A percentile compares a stretch with the other conserved stretches of the same genome.
Conservation (phyloP, 2,113 vertebrate genomes). For the Silurus asotus region DNA sequence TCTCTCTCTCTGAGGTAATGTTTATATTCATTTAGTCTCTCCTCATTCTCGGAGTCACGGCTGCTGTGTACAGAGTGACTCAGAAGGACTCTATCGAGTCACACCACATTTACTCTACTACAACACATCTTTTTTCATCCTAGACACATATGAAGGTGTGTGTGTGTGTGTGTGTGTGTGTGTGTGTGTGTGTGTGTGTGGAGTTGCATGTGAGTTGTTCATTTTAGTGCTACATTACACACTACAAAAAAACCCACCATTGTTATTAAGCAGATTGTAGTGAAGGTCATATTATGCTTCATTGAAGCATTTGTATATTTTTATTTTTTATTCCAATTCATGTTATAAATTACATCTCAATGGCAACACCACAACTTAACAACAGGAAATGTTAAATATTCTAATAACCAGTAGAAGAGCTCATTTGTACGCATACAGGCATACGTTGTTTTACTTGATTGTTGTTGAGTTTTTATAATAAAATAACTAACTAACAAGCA, state of each 20-base stretch:
- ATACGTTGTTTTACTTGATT: neutral
- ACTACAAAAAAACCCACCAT: neutral
- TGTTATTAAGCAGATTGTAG: neutral
- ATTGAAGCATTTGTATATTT: neutral
- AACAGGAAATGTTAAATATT: neutral
- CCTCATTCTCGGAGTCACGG: conserved; percentile 3
- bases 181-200: neutral
- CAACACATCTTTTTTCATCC: neutral
- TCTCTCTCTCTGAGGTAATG: conserved; percentile 15
- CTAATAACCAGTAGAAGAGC: neutral
- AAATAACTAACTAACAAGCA: neutral
- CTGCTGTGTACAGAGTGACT: conserved; percentile 26
- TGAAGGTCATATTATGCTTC: neutral
- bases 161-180: neutral
- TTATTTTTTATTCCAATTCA: neutral
- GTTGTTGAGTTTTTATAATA: neutral
- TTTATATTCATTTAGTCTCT: conserved; percentile 41
- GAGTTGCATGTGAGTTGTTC: neutral
- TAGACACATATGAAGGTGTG: neutral
- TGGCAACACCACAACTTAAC: neutral
- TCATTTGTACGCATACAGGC: neutral
- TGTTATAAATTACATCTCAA: neutral
- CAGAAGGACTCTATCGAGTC: conserved; percentile 2
- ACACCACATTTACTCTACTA: conserved; percentile 2
- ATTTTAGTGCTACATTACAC: neutral